Base-by-base conservation (phyloP, 37 sponge, comb jelly and placozoan genomes). In the Cladorhizidae sp. region DNA sequence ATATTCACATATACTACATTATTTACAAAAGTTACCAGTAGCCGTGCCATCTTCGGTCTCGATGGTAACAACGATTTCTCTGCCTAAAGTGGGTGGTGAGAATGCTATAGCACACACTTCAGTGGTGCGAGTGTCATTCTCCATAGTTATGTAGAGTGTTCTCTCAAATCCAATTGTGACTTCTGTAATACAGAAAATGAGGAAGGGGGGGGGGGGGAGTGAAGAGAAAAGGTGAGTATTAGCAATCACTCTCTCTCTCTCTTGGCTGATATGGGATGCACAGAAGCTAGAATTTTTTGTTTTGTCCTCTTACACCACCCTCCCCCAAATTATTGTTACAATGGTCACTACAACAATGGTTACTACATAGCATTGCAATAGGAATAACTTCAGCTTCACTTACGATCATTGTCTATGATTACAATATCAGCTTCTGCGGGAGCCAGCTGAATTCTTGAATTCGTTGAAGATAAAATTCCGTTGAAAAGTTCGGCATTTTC, bases 11-110 rank as follows among this genome's bases (percentile, higher is more conserved):
- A 9, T 5, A 39, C 31, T 9, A 28, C 67, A 31, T 35, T 62
- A 65, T 79, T 57, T 45, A 33, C 28, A 26, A 79, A 79, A 21
- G 69, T 82, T 79, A 86, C 87, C 64, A 38, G 75, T 74, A 52
- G 87, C 87, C 22, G 75, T 79, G 22, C 68, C 75, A 41, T 73
- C 80, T 15, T 12, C 15, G 6, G 63, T 51, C 38, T 70, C 22
- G 45, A 86, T 2, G 12, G 40, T 52, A 28, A 73, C 57, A 18
- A 14, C 15, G 42, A 80, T 75, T 3, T 63, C 35, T 40, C 72
- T 67, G 29, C 54, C 75, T 1, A 84, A 77, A 49, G 72, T 18
- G n/a, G 72, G 72, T 21, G 57, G 40, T 25, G 23, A 71, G 0
- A 40, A 11, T 2, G 26, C n/a, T 7, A 15, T 11, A 22, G 45